These are phyloP conservation scores for Phalacrocorax brasilianus DNA, from an alignment of 2,113 vertebrate species.

Conservation along the genomic window DNA sequence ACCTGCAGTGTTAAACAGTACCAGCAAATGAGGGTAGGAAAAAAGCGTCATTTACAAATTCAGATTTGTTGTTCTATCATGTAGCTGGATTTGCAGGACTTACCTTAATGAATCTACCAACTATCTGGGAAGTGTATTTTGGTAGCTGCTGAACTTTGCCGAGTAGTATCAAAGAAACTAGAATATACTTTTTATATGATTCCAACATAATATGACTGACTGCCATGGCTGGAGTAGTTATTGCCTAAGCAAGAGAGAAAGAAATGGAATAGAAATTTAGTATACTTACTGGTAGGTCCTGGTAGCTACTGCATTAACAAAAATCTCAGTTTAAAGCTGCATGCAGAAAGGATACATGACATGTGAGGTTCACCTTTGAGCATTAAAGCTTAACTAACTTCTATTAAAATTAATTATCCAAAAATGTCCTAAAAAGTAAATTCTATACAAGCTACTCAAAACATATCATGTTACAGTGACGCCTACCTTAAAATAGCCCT, in stretches of 20 bases:
- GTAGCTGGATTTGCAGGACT: conserved; percentile 34
- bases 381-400: not conserved
- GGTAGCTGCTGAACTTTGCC: conserved; percentile 97
- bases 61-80: not conserved
- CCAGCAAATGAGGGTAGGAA: not conserved
- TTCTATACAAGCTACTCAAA: not conserved
- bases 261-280: not conserved
- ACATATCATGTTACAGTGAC: not conserved
- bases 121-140: conserved; percentile 98
- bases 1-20: not conserved
- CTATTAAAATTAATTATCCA: not conserved
- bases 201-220: conserved; percentile 99
- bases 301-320: not conserved
- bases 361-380: not conserved
- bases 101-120: conserved; percentile 98
- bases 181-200: conserved; percentile 98
- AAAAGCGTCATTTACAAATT: not conserved
- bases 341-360: not conserved
- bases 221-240: conserved; percentile 99
- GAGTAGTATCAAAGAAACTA: conserved; percentile 98
- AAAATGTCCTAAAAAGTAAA: not conserved
- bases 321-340: not conserved
- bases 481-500: not conserved
- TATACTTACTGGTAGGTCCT: not conserved
- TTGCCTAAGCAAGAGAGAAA: conserved; percentile 80